Evolutionary conservation across 1,140 invertebrate genomes (phyloP).

Genomic region (Zeugodacus cucurbitae): DNA sequence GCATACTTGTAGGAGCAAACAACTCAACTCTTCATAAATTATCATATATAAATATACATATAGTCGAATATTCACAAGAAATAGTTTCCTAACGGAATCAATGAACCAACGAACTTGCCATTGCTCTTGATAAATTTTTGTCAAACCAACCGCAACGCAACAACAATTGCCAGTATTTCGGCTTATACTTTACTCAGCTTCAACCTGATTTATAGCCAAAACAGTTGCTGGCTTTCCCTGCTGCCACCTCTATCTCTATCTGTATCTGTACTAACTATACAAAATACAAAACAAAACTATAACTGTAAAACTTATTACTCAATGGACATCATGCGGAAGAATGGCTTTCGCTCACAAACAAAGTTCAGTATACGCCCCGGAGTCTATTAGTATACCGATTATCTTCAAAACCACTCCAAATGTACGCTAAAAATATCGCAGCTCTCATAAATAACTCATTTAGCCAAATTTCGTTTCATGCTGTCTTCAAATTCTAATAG

Average conservation of each 20-base stretch:
- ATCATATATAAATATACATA: no score
- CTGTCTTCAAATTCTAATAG: neutral
- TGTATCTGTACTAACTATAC: no score
- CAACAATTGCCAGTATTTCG: neutral
- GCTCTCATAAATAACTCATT: neutral
- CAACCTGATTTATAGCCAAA: neutral
- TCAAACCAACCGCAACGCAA: neutral
- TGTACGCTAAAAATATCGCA: no score
- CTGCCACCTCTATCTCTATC: neutral
- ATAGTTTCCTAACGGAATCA: neutral
- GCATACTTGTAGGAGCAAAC: no score
- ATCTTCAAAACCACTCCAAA: no score
- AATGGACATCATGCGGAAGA: no score
- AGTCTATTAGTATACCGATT: no score
- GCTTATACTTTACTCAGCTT: neutral
- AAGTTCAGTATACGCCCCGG: no score
- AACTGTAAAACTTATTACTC: no score
- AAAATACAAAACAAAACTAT: no score
- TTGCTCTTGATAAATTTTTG: neutral
- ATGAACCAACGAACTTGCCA: neutral
- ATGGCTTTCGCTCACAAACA: no score
- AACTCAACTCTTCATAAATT: no score
- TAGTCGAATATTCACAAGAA: neutral
- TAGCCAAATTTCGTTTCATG: neutral
- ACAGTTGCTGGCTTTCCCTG: neutral